These are phyloP conservation scores for Isurus oxyrinchus DNA, from an alignment of 2,113 vertebrate species.

Conservation along the genomic window DNA sequence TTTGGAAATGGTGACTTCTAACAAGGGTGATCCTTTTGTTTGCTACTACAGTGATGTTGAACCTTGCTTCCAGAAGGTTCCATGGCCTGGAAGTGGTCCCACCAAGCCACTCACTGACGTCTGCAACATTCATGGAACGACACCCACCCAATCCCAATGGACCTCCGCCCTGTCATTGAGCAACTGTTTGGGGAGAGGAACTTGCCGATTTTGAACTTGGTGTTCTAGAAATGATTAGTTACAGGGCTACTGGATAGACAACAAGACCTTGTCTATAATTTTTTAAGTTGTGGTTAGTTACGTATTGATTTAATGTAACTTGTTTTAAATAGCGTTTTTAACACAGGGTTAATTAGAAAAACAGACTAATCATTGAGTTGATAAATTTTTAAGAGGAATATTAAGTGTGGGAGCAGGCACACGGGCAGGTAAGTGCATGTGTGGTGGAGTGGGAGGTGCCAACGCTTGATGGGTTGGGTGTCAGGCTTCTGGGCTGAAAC, in stretches of 20 bases:
- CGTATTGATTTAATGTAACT: background rate
- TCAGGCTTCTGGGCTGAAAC: background rate
- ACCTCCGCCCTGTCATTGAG: too few relatives aligned
- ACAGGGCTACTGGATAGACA: too few relatives aligned
- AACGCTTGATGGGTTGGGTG: background rate
- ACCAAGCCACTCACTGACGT: too few relatives aligned
- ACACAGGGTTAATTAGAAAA: too few relatives aligned
- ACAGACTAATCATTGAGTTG: too few relatives aligned
- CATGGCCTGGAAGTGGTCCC: too few relatives aligned
- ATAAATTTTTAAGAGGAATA: too few relatives aligned
- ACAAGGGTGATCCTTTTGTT: background rate
- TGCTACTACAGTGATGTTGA: background rate
- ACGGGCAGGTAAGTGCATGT: background rate
- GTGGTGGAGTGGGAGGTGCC: background rate
- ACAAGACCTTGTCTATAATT: too few relatives aligned
- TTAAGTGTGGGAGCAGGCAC: too few relatives aligned
- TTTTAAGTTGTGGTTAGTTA: background rate
- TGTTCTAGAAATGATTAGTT: background rate
- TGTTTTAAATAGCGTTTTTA: background rate
- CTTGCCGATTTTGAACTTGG: too few relatives aligned
- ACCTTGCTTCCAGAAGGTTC: background rate
- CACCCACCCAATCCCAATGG: too few relatives aligned
- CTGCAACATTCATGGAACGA: too few relatives aligned
- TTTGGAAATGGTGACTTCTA: background rate
- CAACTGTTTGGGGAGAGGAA: background rate